Evolutionary conservation across 1,140 invertebrate genomes (phyloP).

Genomic region (Paraescarpia echinospica): DNA sequence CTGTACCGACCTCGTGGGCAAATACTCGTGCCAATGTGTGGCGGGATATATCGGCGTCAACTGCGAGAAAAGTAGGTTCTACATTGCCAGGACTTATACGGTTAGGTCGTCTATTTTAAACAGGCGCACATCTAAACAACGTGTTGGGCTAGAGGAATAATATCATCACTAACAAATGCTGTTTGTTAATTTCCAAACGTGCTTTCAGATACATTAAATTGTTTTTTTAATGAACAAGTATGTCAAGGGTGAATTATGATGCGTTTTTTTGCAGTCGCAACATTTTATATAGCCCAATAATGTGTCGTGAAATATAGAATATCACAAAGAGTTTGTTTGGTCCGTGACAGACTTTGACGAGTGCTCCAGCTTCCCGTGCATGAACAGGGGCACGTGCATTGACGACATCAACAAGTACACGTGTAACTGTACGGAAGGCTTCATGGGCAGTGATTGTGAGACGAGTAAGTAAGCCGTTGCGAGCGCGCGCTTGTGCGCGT

Average conservation of each 20-base stretch:
- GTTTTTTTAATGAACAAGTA: too few species aligned
- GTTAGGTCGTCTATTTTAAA: neutral
- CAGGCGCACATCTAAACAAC: neutral
- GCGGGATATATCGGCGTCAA: neutral
- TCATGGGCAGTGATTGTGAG: neutral
- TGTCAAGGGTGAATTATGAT: too few species aligned
- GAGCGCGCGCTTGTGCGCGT: neutral
- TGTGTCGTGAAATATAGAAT: neutral
- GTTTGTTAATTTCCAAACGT: too few species aligned
- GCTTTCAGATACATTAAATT: too few species aligned
- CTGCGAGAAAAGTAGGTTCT: neutral
- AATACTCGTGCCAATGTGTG: neutral
- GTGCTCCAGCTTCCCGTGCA: conserved; percentile 8
- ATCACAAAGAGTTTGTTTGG: neutral
- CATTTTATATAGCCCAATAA: neutral
- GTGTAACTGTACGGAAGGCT: neutral
- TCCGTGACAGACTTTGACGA: conserved; percentile 7
- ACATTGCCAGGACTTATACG: neutral
- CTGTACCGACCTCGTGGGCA: neutral
- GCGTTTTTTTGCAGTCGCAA: too few species aligned
- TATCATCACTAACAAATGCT: neutral
- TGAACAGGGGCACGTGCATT: conserved; percentile 1
- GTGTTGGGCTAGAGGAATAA: neutral
- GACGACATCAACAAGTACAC: neutral
- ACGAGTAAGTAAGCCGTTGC: neutral